A percentile compares a stretch with the other conserved stretches of the same genome.
Evolutionary conservation across 1,140 invertebrate species (phyloP).

Genomic region (Drosophila arawakana): DNA sequence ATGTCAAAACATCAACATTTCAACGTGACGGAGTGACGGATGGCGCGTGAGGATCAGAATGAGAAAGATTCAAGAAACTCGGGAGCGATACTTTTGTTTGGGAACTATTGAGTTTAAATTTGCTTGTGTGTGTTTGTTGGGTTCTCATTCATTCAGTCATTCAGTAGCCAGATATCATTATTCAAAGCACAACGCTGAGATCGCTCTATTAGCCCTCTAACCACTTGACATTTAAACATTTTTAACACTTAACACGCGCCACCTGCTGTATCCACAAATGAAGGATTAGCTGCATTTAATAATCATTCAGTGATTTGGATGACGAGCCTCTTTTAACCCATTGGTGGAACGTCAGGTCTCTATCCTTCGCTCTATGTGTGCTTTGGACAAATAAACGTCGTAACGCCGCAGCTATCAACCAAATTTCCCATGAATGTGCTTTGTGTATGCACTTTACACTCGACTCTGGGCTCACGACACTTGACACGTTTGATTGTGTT

Average conservation of each 20-base stretch:
- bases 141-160: conserved; percentile 23
- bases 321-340: neutral
- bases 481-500: neutral
- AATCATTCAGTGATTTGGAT: conserved; percentile 31
- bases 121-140: conserved; percentile 20
- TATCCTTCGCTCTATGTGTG: conserved; percentile 11
- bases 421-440: conserved; percentile 31
- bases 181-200: conserved; percentile 51
- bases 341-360: neutral
- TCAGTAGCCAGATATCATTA: conserved; percentile 57
- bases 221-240: conserved; percentile 43
- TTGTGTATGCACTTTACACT: conserved; percentile 12
- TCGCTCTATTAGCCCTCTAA: conserved; percentile 31
- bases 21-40: conserved; percentile 67
- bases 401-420: neutral
- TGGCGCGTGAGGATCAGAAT: conserved; percentile 70
- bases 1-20: conserved; percentile 76
- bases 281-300: conserved; percentile 76
- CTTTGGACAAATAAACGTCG: conserved; percentile 34
- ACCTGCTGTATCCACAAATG: conserved; percentile 30
- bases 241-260: conserved; percentile 50
- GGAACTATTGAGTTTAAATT: conserved; percentile 17
- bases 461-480: conserved; percentile 16
- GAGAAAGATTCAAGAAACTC: conserved; percentile 4
- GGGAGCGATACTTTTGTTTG: conserved; percentile 54